Base-by-base conservation (phyloP, 1,140 invertebrate species). In the Magallana gigas region DNA sequence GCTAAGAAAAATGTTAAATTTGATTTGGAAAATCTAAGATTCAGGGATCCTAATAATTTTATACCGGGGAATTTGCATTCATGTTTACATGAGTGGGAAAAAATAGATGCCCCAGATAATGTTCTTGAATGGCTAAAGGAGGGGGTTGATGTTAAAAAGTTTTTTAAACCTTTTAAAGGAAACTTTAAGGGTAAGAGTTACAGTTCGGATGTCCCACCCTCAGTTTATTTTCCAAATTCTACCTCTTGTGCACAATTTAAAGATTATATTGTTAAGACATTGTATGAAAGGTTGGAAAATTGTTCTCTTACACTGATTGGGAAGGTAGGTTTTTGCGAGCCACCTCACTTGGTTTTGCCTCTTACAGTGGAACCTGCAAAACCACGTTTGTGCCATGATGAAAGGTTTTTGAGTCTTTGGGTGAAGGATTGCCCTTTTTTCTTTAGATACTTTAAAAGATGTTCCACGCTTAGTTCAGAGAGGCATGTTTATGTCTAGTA, bases 361-460 rank as follows among this genome's bases (percentile, higher is more conserved):
- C 60, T 87, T n/a, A 68, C 85, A 82, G 64, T 86, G n/a, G 71
- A 86, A 59, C 71, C 76, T 18, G 29, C 36, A 5, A 87, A 87
- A 84, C 86, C 86, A n/a, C 36, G 86, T 8, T 80, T 87, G 48
- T 87, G 86, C 58, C 84, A 85, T 71, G 80, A 88, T 68, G 88
- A 88, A 85, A 11, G 88, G 1, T 88, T 83, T 76, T 29, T 87
- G 5, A 87, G 87, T 59, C 29, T 87, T 14, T 89, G 85, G 85
- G 85, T 87, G 23, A 87, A 80, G 36, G 88, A 89, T 85, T 84
- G 58, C 14, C 86, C 88, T 8, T 85, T n/a, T 89, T 68, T 48
- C 23, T 14, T 59, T 89, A 14, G 88, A 89, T 83, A 89, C 88
- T n/a, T 64, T 89, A 12, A 87, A 84, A 58, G 83, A 87, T 36